Conservation (phyloP, 2,888 invertebrate species). For the Cyclophora albipunctata region DNA sequence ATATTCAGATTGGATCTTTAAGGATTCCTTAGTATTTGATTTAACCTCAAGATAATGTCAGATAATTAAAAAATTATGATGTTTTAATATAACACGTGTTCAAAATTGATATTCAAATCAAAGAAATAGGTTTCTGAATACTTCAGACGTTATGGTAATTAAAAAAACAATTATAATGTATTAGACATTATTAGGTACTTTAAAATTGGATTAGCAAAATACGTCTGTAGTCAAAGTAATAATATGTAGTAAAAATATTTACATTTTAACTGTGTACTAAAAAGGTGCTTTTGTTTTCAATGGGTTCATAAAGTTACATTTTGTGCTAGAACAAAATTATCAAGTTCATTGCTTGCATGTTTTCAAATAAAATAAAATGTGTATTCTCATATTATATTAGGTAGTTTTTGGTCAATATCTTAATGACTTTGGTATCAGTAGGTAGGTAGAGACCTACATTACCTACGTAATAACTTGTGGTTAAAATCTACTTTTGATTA, state of each 20-base stretch:
- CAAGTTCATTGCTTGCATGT: constrained; percentile 3
- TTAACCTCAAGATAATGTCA: no score
- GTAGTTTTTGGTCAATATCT: constrained; percentile 31
- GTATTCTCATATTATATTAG: constrained; percentile 3
- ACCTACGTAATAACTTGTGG: constrained; percentile 38
- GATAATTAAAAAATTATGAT: no score
- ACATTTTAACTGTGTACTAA: no score
- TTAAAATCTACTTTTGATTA: constrained; percentile 13
- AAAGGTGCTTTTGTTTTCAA: no score
- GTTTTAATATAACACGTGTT: no score
- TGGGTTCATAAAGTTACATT: no score
- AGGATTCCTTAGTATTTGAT: no score
- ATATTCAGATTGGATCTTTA: no score
- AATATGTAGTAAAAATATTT: no score
- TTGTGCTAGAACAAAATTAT: no score
- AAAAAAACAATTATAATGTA: constrained; percentile 34
- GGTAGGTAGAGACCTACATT: constrained; percentile 43
- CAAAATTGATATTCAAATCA: background rate
- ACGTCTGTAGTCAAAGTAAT: no score
- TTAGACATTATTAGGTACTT: constrained; percentile 21
- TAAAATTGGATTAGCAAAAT: constrained; percentile 20
- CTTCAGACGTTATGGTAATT: constrained; percentile 45
- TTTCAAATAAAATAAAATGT: constrained; percentile 8
- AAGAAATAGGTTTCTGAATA: constrained; percentile 33
- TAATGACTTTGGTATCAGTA: constrained; percentile 51